Base-by-base conservation (phyloP, 2,113 vertebrate genomes). In the Protobothrops mucrosquamatus region DNA sequence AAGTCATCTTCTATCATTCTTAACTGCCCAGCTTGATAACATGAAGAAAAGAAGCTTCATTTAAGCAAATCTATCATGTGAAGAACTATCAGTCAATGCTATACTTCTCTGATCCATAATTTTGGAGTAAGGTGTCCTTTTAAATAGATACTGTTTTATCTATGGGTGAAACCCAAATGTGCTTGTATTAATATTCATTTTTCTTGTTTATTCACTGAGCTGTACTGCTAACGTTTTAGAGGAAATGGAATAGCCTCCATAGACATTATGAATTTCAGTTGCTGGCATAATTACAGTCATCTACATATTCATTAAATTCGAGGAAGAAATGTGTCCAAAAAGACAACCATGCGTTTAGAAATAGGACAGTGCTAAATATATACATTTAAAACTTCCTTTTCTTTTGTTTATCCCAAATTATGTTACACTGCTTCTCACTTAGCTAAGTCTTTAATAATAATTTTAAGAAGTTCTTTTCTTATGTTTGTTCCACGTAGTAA, bases 261-360 rank as follows among this genome's bases (percentile, higher is more conserved):
- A 98, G 98, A 97, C 97, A 97, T 98, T 98, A 97, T 97, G 97
- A 98, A 98, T 98, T 98, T 98, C 97, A 97, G 98, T 97, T 97
- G 97, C 98, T 98, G 98, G 98, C 98, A 96, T 98, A 98, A 98
- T 98, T 98, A 98, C 97, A 98, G 98, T 93, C 96, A 98, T 98
- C 98, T 98, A 98, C 98, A 98, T 98, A 98, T 98, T 98, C 98
- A 98, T 98, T 98, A 98, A 98, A 98, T 97, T 97, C 97, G 95
- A 95, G 96, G 97, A 97, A 98, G 97, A 98, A 98, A 96, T 97
- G 97, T 97, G 97, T 98, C 98, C 98, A 98, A 98, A 97, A 98
- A 98, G 98, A 98, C 97, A 98, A 95, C 97, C 97, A 97, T 97
- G 97, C 97, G 0, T 98, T 98, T 95, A 97, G 96, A 97, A 98